Evolutionary conservation across 2,888 invertebrate genomes (phyloP), one percentile per base, ranked within the genome.

Genomic region (Dilophus febrilis): DNA sequence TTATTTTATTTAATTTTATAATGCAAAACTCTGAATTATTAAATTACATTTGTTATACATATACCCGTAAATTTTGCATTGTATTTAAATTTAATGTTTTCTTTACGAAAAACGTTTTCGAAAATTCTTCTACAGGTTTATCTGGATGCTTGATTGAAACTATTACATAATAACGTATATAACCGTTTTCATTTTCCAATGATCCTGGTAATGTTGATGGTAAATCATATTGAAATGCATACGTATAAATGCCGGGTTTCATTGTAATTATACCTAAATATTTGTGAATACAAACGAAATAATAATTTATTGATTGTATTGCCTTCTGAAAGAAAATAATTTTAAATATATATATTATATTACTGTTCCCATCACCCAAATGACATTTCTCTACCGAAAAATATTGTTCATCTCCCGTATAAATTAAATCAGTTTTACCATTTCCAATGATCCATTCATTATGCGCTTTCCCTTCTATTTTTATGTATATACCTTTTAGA

Each of bases 51-150:
- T n/a, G n/a, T n/a, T n/a, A n/a, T n/a, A n/a, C n/a, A n/a, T n/a
- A 22, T 22, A 81, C 81, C 60, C 68, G 70, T 42, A 78, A 75
- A 46, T 72, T 70, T 17, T 74, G 67, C 59, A 78, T 76, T 46
- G 70, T 2, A 64, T 90, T 90, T 47, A 91, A 67, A 61, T 90
- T 87, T 51, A 86, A 65, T 22, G 78, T 73, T 49, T 81, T 76
- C 46, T 84, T 71, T 29, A 90, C 77, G 38, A 81, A 84, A 55
- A 90, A 87, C 18, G 78, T 75, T 56, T 72, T 70, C 62, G 82
- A 83, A 22, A 75, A 74, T 46, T 81, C 80, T 53, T 83, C 79
- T 57, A 88, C 84, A 61, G 80, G 80, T 53, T 83, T 83, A 77
- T 82, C 84, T 28, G 87, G 83, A 26, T 84, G 69, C 55, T 88